Evolutionary conservation across 2,888 invertebrate genomes (phyloP).

Genomic region (Andrena bicolor): DNA sequence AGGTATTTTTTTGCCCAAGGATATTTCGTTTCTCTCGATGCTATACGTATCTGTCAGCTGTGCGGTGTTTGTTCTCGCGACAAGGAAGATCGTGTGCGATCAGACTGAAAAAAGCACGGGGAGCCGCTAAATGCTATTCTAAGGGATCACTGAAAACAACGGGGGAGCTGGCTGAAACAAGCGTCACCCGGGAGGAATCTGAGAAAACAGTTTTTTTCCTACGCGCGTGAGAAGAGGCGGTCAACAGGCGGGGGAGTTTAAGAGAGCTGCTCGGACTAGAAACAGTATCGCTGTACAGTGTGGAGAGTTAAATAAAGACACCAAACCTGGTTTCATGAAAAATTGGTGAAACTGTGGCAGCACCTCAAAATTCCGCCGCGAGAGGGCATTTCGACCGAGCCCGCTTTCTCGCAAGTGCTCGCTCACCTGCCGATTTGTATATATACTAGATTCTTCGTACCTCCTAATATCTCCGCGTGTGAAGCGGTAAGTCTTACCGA

Average conservation of each 20-base stretch:
- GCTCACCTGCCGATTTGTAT: too few species aligned
- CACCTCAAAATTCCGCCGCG: too few species aligned
- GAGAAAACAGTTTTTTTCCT: slow-evolving; percentile 29
- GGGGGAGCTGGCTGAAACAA: neutral
- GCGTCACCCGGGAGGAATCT: slow-evolving; percentile 31
- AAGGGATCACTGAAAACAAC: slow-evolving; percentile 45
- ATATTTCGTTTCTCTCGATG: slow-evolving; percentile 61
- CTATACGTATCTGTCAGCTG: slow-evolving; percentile 69
- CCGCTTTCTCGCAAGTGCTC: too few species aligned
- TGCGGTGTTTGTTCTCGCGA: slow-evolving; percentile 65
- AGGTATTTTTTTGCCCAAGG: slow-evolving; percentile 42
- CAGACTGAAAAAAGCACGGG: slow-evolving; percentile 65
- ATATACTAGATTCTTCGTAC: too few species aligned
- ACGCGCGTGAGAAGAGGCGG: neutral
- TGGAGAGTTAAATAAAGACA: neutral
- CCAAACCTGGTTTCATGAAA: too few species aligned
- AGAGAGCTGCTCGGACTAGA: neutral
- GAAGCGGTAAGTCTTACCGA: too few species aligned
- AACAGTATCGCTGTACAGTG: too few species aligned
- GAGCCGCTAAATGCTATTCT: slow-evolving; percentile 43
- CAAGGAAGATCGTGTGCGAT: slow-evolving; percentile 60
- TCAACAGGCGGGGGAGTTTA: neutral
- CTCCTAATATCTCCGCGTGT: too few species aligned
- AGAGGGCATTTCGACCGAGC: too few species aligned
- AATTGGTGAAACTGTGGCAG: too few species aligned